Conservation (phyloP, 2,113 vertebrate species). For the Camelus dromedarius region DNA sequence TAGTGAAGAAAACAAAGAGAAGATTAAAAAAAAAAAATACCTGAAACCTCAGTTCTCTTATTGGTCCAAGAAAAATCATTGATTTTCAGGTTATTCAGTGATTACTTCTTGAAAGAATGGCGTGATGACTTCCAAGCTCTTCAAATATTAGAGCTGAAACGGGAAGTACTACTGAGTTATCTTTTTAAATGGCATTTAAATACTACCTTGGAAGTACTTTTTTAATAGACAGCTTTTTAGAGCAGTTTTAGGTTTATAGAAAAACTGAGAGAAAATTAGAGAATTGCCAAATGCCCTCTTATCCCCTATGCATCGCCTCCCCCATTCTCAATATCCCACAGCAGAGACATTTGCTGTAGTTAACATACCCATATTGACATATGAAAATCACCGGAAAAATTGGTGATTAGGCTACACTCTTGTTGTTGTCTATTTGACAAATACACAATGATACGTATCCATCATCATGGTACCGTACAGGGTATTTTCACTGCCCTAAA, state of each 20-base stretch:
- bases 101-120: neutral
- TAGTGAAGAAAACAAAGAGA: neutral
- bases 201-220: neutral
- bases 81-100: neutral
- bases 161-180: neutral
- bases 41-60: neutral
- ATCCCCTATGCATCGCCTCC: too few relatives aligned
- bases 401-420: neutral
- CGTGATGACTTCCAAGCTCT: neutral
- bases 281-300: neutral
- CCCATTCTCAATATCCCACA: neutral
- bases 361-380: neutral
- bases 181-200: neutral
- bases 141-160: neutral
- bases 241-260: neutral
- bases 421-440: neutral
- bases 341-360: neutral
- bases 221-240: neutral
- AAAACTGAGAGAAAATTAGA: neutral
- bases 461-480: neutral
- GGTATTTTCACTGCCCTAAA: neutral
- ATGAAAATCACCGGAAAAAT: neutral
- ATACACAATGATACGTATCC: neutral
- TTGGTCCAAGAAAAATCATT: neutral
- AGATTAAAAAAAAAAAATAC: neutral